Conservation (phyloP, 1,140 invertebrate genomes). For the Dendroctonus valens region DNA sequence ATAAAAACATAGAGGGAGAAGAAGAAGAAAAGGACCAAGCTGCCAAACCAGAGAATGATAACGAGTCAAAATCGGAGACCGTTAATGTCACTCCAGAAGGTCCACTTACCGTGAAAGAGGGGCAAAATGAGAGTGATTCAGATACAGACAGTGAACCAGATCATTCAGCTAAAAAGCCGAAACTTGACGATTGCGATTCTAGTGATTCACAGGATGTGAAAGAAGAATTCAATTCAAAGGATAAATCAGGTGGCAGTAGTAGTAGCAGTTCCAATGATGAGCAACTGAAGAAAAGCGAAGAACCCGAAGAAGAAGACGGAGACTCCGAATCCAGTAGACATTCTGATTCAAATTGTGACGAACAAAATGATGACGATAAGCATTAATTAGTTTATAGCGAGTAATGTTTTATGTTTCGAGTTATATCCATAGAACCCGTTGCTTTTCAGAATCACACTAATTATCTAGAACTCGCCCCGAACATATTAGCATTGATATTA, state of each 20-base stretch:
- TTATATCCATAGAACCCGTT: too few species aligned
- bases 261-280: constrained; percentile 21
- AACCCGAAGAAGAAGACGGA: constrained; percentile 5
- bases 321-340: constrained; percentile 17
- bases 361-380: constrained; percentile 23
- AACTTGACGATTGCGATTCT: neutral
- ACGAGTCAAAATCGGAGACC: neutral
- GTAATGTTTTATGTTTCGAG: too few species aligned
- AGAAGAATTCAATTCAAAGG: neutral
- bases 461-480: too few species aligned
- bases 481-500: too few species aligned
- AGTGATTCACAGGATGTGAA: constrained; percentile 15
- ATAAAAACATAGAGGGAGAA: constrained; percentile 28
- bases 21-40: constrained; percentile 19
- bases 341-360: constrained; percentile 14
- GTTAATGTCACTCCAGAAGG: constrained; percentile 27
- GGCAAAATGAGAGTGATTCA: constrained; percentile 20
- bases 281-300: constrained; percentile 5
- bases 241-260: neutral
- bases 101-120: constrained; percentile 20
- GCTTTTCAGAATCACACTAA: too few species aligned
- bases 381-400: neutral
- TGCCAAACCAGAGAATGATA: constrained; percentile 19
- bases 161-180: constrained; percentile 5
- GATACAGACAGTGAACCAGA: constrained; percentile 18